These are phyloP conservation scores for Entelurus aequoreus DNA, from an alignment of 2,113 vertebrate species.

Conservation along the genomic window DNA sequence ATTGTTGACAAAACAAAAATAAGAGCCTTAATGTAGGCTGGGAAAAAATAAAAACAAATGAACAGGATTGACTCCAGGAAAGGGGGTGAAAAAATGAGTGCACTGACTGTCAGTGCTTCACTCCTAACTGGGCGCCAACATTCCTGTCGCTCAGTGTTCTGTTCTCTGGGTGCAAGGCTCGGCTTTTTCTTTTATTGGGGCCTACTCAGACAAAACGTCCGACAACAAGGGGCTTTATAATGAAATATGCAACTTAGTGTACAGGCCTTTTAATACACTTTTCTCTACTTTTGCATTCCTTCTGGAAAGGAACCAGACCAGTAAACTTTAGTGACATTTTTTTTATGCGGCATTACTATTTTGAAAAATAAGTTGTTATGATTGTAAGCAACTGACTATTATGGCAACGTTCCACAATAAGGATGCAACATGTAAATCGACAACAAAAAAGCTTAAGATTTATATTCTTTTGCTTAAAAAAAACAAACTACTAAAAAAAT, in stretches of 20 bases:
- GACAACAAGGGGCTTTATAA: neutral
- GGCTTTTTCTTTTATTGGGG: neutral
- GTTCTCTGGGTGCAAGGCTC: neutral
- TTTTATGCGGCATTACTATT: too few relatives aligned
- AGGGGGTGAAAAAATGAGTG: too few relatives aligned
- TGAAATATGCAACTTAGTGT: neutral
- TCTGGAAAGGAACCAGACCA: neutral
- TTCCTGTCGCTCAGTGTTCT: conserved; percentile 1
- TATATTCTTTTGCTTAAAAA: too few relatives aligned
- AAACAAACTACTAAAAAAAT: too few relatives aligned
- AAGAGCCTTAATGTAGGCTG: conserved; percentile 3
- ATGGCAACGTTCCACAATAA: too few relatives aligned
- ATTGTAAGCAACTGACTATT: too few relatives aligned
- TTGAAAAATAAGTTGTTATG: too few relatives aligned
- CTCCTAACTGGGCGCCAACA: neutral
- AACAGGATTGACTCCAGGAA: neutral
- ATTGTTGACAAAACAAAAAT: neutral
- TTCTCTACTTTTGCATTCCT: neutral
- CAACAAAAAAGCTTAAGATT: too few relatives aligned
- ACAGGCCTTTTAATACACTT: neutral
- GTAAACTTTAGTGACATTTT: neutral
- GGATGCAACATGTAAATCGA: too few relatives aligned
- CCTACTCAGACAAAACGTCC: neutral
- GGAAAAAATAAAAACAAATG: neutral
- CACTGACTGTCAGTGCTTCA: neutral